Evolutionary conservation across 92 coral and sea anemone species (phyloP), one percentile per base, ranked within the genome.

Genomic region (Phymanthus crucifer): DNA sequence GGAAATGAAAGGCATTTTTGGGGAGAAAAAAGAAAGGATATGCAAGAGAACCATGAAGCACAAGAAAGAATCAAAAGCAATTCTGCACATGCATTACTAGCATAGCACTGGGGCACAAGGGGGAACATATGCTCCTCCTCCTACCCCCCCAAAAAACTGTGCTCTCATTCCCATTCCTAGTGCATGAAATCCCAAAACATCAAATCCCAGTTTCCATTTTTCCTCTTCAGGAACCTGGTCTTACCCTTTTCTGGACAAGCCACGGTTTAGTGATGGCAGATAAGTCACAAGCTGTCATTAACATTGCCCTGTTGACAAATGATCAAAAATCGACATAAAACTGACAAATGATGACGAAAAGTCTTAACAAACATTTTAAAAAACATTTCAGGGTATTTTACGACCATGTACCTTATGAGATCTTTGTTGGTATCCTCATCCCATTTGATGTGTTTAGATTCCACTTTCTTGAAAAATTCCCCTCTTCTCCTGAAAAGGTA

Each of bases 211-310:
- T 75, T 32, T 4, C 18, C 78, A 74, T 47, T 24, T 75, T n/a
- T n/a, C n/a, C n/a, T n/a, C n/a, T n/a, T n/a, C n/a, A n/a, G n/a
- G n/a, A n/a, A n/a, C n/a, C n/a, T n/a, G n/a, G n/a, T n/a, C 92
- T 79, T 75, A 96, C 99, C 99, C 99, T 87, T 91, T 93, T 91
- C 72, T 96, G 98, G n/a, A 96, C 98, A 23, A 92, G 89, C 99
- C 99, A 96, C 37, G 99, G 99, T 80, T 96, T 96, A 9, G 99
- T 93, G 78, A 96, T 96, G 32, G 99, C 99, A 66, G 99, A 93
- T 52, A 96, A 87, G 61, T 96, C 99, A 74, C 99, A 96, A 1
- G 98, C 99, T 9, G 99, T 96, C 99, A 96, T 96, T 93, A 96
- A 82, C 99, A 96, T 96, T 9, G 99, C 89, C 71, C 99, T 93